These are phyloP conservation scores for Terrapene triunguis DNA, from an alignment of 2,113 vertebrate genomes.

Conservation along the genomic window DNA sequence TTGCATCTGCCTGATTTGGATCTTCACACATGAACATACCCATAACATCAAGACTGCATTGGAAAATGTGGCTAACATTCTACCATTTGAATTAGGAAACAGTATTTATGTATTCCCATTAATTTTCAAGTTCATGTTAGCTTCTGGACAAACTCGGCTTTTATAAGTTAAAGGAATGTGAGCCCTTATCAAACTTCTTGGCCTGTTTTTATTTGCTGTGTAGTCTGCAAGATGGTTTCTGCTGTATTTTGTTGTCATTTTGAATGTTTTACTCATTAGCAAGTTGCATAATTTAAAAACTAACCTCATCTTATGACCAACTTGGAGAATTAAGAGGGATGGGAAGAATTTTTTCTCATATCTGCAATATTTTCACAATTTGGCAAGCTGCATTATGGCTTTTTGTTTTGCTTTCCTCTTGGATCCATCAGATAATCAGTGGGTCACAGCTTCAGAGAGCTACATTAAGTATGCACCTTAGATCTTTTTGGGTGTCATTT, in stretches of 20 bases:
- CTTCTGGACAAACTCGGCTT: neutral
- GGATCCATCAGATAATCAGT: neutral
- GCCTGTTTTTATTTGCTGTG: neutral
- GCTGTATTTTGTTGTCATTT: neutral
- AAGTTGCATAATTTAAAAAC: neutral
- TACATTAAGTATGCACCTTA: neutral
- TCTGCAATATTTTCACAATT: neutral
- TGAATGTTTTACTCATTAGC: neutral
- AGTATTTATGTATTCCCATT: neutral
- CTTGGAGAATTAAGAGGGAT: neutral
- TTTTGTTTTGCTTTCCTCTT: neutral
- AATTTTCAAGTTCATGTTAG: neutral
- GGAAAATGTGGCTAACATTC: neutral
- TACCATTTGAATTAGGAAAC: neutral
- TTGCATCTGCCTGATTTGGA: neutral
- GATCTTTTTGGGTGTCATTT: neutral
- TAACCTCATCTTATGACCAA: no score
- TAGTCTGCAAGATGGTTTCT: neutral
- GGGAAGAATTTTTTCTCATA: neutral
- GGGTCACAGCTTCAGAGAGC: neutral
- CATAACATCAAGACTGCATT: neutral
- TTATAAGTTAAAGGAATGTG: neutral
- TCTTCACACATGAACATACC: neutral
- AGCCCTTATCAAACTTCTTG: neutral
- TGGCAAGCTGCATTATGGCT: neutral